phyloP scores from a whole-genome alignment of 1,140 invertebrate species.

The Episyrphus balteatus region DNA sequence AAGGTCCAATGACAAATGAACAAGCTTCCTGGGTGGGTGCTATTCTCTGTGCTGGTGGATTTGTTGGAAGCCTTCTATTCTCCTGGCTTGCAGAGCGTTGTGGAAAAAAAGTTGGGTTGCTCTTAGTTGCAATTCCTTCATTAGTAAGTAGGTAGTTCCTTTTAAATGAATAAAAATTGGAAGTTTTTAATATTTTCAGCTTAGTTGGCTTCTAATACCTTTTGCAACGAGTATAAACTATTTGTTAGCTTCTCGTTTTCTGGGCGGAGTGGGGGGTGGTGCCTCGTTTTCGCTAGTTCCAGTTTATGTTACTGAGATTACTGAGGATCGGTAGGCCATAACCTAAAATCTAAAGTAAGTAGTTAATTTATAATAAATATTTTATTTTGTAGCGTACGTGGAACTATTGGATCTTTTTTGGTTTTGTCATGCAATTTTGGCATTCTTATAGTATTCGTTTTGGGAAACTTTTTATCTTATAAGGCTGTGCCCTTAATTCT shows the following conservation, averaged over 20 bases:
- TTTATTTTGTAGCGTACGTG: constrained; percentile 34
- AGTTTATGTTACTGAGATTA: constrained; percentile 38
- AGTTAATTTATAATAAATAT: not conserved
- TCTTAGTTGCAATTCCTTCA: constrained; percentile 21
- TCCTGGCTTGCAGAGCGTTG: constrained; percentile 42
- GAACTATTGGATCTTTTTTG: constrained; percentile 41
- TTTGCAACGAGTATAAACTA: constrained; percentile 28
- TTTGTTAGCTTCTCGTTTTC: constrained; percentile 33
- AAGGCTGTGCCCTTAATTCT: constrained; percentile 38
- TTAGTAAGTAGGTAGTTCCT: constrained; percentile 13
- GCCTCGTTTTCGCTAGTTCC: constrained; percentile 38
- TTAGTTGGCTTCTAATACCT: constrained; percentile 34
- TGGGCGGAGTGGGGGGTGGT: constrained; percentile 37
- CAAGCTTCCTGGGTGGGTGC: constrained; percentile 45
- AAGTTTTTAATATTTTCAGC: constrained; percentile 6
- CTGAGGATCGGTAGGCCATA: constrained; percentile 27
- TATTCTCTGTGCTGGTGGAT: constrained; percentile 39
- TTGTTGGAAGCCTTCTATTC: constrained; percentile 39
- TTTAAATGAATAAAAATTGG: not conserved
- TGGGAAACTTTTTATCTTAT: constrained; percentile 40
- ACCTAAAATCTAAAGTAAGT: not conserved
- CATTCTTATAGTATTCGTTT: constrained; percentile 39
- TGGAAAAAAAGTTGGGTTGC: constrained; percentile 19
- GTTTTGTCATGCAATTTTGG: constrained; percentile 42
- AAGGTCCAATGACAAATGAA: constrained; percentile 22